A percentile compares a stretch with the other conserved stretches of the same genome.
These are phyloP conservation scores for Calameuta filiformis DNA, from an alignment of 2,888 invertebrate species.

Conservation along the genomic window DNA sequence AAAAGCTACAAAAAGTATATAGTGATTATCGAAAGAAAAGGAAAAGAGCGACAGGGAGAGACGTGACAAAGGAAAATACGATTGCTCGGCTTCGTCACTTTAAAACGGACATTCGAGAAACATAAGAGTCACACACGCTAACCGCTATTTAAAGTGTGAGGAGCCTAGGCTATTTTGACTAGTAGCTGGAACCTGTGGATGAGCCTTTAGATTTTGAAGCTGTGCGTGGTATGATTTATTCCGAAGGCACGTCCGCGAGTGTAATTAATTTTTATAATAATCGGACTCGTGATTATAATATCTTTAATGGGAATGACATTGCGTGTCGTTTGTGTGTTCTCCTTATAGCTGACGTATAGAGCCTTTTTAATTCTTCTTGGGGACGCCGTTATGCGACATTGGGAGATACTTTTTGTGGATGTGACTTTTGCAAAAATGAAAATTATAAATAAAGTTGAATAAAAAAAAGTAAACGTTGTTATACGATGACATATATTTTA, in stretches of 20 bases:
- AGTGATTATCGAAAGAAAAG: conserved; percentile 13
- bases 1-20: not conserved
- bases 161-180: conserved; percentile 22
- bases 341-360: not conserved
- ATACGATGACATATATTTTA: conserved; percentile 11
- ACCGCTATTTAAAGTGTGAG: conserved; percentile 32
- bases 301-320: not conserved
- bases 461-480: conserved; percentile 1
- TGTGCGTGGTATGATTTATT: conserved; percentile 44
- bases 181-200: conserved; percentile 5
- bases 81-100: not conserved
- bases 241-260: conserved; percentile 6
- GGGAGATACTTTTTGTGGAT: not conserved
- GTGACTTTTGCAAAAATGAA: not conserved
- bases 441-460: not conserved
- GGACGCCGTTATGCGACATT: not conserved
- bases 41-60: not conserved
- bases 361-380: not conserved
- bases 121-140: conserved; percentile 24
- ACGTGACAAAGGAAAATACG: not conserved
- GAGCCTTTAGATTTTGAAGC: conserved; percentile 16
- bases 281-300: not conserved
- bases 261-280: not conserved
- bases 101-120: conserved; percentile 26
- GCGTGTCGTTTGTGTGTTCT: not conserved